Conservation (phyloP, 2,888 invertebrate genomes). For the Orchesellides sinensis region DNA sequence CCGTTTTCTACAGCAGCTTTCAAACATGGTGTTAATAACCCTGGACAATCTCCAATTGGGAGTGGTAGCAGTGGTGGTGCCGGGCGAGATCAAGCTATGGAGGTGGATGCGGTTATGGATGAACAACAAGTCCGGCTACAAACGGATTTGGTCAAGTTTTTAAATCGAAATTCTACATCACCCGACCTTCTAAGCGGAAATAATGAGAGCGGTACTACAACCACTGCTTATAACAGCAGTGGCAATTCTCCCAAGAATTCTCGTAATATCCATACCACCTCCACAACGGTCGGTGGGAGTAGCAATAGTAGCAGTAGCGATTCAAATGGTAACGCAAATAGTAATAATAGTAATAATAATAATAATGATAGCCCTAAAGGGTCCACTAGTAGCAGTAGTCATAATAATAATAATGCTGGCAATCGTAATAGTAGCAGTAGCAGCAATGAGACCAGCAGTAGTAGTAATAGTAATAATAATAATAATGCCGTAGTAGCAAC, state of each 20-base stretch:
- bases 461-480: conserved; percentile 45
- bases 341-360: conserved; percentile 46
- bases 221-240: conserved; percentile 75
- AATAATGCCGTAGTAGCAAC: conserved; percentile 39
- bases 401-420: conserved; percentile 43
- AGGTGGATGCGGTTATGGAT: neutral
- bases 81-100: neutral
- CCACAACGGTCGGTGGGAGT: no score
- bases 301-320: conserved; percentile 17
- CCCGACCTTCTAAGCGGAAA: conserved; percentile 78
- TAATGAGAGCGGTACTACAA: conserved; percentile 81
- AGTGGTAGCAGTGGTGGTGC: conserved; percentile 10
- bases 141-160: conserved; percentile 82
- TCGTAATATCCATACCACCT: no score
- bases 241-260: conserved; percentile 56
- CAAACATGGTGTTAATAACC: conserved; percentile 55
- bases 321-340: conserved; percentile 42
- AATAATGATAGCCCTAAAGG: conserved; percentile 56
- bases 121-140: conserved; percentile 74
- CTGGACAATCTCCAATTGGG: conserved; percentile 41
- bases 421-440: conserved; percentile 13
- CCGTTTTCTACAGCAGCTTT: conserved; percentile 36
- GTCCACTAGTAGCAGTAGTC: conserved; percentile 52
- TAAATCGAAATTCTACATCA: conserved; percentile 56
- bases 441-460: conserved; percentile 35